These are phyloP conservation scores for Galeruca laticollis DNA, from an alignment of 2,888 invertebrate species.

Conservation along the genomic window DNA sequence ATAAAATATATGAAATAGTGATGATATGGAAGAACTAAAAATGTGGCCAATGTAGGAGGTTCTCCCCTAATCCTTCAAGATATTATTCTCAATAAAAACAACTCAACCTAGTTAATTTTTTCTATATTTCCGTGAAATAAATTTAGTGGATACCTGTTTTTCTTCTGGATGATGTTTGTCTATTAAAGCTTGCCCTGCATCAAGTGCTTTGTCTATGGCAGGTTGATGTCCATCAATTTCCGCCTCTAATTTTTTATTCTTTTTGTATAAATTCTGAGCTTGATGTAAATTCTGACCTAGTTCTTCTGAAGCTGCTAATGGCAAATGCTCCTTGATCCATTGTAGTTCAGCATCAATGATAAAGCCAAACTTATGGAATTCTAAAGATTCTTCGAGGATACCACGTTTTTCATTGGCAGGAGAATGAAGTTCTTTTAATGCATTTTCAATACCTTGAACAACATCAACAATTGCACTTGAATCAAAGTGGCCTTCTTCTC, in stretches of 20 bases:
- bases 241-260: slow-evolving; percentile 91
- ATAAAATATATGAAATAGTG: too few species aligned
- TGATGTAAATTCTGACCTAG: slow-evolving; percentile 90
- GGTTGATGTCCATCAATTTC: slow-evolving; percentile 90
- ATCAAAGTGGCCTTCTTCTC: slow-evolving; percentile 95
- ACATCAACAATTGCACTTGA: slow-evolving; percentile 85
- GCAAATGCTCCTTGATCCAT: slow-evolving; percentile 93
- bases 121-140: too few species aligned
- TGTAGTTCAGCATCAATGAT: slow-evolving; percentile 93
- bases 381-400: slow-evolving; percentile 85
- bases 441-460: slow-evolving; percentile 79
- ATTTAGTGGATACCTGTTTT: slow-evolving; percentile 71
- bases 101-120: too few species aligned
- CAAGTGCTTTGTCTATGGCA: slow-evolving; percentile 84
- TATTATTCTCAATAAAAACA: too few species aligned
- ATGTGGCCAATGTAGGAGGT: too few species aligned
- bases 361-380: slow-evolving; percentile 92
- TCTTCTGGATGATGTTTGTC: slow-evolving; percentile 84
- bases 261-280: slow-evolving; percentile 91
- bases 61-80: too few species aligned
- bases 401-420: slow-evolving; percentile 80
- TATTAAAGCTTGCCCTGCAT: slow-evolving; percentile 81
- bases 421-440: slow-evolving; percentile 78
- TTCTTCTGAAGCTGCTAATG: slow-evolving; percentile 80
- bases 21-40: too few species aligned